Evolutionary conservation across 2,888 invertebrate genomes (phyloP).

Genomic region (Yponomeuta evonymella): DNA sequence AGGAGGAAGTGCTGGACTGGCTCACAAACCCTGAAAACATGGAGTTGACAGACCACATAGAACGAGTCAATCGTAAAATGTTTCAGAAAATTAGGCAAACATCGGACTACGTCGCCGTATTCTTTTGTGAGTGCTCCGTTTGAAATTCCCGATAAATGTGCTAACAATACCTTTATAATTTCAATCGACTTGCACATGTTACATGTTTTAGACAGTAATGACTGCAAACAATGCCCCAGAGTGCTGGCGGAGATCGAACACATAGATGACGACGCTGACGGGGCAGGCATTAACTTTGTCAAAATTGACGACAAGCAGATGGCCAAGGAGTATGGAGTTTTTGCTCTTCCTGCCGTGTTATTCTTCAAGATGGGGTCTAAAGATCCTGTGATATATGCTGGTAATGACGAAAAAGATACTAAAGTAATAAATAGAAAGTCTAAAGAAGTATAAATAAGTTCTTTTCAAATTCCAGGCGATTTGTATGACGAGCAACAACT

Average conservation of each 20-base stretch:
- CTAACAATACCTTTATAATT: slow-evolving; percentile 31
- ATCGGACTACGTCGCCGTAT: slow-evolving; percentile 93
- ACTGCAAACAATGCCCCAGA: slow-evolving; percentile 94
- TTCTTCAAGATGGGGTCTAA: slow-evolving; percentile 92
- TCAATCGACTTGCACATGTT: slow-evolving; percentile 63
- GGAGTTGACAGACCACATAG: slow-evolving; percentile 95
- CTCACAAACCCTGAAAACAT: slow-evolving; percentile 94
- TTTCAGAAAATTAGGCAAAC: slow-evolving; percentile 92
- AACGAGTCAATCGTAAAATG: slow-evolving; percentile 94
- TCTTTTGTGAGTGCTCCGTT: slow-evolving; percentile 86
- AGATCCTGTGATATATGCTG: slow-evolving; percentile 94
- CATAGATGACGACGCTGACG: slow-evolving; percentile 95
- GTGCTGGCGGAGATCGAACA: slow-evolving; percentile 92
- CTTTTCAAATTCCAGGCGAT: slow-evolving; percentile 76
- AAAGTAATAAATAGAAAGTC: neutral
- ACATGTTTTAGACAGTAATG: slow-evolving; percentile 90
- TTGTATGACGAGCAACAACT: slow-evolving; percentile 91
- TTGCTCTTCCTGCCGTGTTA: slow-evolving; percentile 91
- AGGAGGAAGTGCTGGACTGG: slow-evolving; percentile 94
- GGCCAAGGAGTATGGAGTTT: slow-evolving; percentile 92
- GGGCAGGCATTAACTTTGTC: slow-evolving; percentile 93
- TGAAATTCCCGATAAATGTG: slow-evolving; percentile 16
- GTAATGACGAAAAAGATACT: slow-evolving; percentile 47
- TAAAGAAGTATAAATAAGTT: slow-evolving; percentile 11
- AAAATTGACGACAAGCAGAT: slow-evolving; percentile 92